These are phyloP conservation scores for Callorhinus ursinus DNA, from an alignment of 2,113 vertebrate species.

Conservation along the genomic window DNA sequence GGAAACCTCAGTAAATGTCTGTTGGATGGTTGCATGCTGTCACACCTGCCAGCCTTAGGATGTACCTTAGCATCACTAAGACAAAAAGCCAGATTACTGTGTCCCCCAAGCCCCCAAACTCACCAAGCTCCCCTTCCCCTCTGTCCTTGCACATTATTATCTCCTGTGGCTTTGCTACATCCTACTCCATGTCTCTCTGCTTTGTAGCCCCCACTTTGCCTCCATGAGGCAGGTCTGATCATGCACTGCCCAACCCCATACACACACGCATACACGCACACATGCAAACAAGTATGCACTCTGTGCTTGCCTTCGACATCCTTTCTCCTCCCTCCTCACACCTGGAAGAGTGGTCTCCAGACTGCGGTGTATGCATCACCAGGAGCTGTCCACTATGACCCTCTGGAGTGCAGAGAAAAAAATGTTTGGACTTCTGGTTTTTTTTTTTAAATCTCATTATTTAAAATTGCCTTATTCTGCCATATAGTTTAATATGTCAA, in stretches of 20 bases:
- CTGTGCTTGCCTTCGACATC: neutral
- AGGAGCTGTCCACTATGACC: neutral
- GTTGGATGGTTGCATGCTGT: neutral
- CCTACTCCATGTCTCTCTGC: accelerated
- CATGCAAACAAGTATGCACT: accelerated
- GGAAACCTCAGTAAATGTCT: neutral
- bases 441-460: neutral
- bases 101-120: neutral
- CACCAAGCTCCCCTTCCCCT: neutral
- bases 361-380: accelerated
- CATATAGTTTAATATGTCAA: neutral
- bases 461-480: neutral
- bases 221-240: too few species aligned
- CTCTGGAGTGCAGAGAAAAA: neutral
- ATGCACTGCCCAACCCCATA: accelerated
- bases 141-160: neutral
- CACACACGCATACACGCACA: accelerated
- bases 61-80: neutral
- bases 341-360: neutral
- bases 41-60: neutral
- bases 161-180: neutral
- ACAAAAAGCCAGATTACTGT: neutral
- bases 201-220: neutral
- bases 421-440: neutral
- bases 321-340: neutral